Evolutionary conservation across 1,140 invertebrate genomes (phyloP).

Genomic region (Rhagoletis zephyria): DNA sequence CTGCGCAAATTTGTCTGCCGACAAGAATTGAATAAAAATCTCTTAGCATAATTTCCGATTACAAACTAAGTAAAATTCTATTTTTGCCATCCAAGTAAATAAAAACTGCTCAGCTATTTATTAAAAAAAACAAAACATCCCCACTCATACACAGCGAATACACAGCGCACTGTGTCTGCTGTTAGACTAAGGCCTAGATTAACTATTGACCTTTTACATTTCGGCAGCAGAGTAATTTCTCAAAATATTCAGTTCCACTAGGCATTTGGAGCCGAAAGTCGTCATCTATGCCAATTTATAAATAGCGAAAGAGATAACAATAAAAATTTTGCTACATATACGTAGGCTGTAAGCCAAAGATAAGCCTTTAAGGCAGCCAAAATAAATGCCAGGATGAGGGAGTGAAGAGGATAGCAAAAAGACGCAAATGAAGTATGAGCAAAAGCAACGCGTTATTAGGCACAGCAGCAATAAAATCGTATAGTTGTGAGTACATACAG

Average conservation of each 20-base stretch:
- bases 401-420: no score
- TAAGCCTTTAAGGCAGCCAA: slow-evolving; percentile 19
- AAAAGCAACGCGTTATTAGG: no score
- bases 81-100: background rate
- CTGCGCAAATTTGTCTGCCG: no score
- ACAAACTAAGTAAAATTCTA: no score
- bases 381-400: background rate
- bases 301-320: background rate
- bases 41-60: no score
- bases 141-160: background rate
- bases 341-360: slow-evolving; percentile 28
- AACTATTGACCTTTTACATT: slow-evolving; percentile 33
- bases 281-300: slow-evolving; percentile 17
- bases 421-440: no score
- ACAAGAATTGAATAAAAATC: no score
- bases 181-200: background rate
- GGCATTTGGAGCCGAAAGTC: slow-evolving; percentile 22
- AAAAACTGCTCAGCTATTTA: background rate
- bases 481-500: no score
- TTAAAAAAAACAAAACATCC: background rate
- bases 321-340: background rate
- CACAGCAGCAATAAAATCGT: no score
- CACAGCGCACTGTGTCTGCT: background rate
- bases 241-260: background rate
- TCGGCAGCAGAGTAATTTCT: slow-evolving; percentile 16